Base-by-base conservation (phyloP, 2,888 invertebrate genomes). In the Tanaodytes sp. region DNA sequence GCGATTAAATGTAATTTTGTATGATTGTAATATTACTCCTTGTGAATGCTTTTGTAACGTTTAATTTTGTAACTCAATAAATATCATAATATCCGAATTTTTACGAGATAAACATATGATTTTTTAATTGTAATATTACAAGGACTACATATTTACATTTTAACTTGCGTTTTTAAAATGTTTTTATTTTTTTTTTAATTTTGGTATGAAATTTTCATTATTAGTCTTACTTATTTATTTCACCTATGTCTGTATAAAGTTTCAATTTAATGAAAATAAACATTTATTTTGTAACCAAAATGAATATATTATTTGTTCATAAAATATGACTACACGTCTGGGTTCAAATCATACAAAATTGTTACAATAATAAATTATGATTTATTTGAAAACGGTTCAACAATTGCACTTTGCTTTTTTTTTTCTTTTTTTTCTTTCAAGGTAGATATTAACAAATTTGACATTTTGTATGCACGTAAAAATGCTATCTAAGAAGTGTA, bases 361-460 rank as follows among this genome's bases (percentile, higher is more conserved):
- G 20, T 57, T 68, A 68, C 18, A 68, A 68, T 82, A 83, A 84
- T 83, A 84, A 84, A 83, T 84, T 83, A 82, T 78, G 78, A 78
- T 84, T 82, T 82, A 82, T 76, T 81, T 79, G 77, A 79, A 83
- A 81, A 75, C 73, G 81, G 77, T 79, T 67, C 77, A 82, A 84
- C 82, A 83, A 81, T 81, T 78, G 73, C 72, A 77, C 79, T 76
- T 74, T 62, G 62, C 59, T 70, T 69, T 27, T 9, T 27, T 27
- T 27, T 27, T 27, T 27, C 27, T 27, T 9, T 27, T 27, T 27
- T 27, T 27, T 27, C 9, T 27, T 9, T 4, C 9, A 27, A 19
- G 39, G 36, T 27, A 18, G 31, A 30, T 61, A 57, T 45, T 49
- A 64, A 69, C 63, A 69, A 69, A 55, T 40, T 51, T 40, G 27